Evolutionary conservation across 2,888 invertebrate species (phyloP), one percentile per base, ranked within the genome.

Genomic region (Pelosia muscerda): DNA sequence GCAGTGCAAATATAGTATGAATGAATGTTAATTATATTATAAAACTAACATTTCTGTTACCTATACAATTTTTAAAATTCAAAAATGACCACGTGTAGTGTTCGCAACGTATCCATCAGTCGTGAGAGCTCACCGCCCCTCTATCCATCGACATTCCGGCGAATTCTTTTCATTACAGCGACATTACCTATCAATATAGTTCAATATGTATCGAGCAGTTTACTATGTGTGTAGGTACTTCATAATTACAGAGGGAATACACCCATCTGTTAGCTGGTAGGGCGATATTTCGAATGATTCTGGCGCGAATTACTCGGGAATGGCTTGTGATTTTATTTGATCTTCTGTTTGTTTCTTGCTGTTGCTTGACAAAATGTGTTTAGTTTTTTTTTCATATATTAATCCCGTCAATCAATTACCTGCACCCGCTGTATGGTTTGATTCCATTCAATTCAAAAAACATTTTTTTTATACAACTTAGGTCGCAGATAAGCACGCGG

Each of bases 41-140:
- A n/a, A n/a, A n/a, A n/a, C n/a, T n/a, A n/a, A n/a, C n/a, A n/a
- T n/a, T n/a, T n/a, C n/a, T n/a, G n/a, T n/a, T n/a, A n/a, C n/a
- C n/a, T n/a, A n/a, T n/a, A n/a, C n/a, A n/a, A n/a, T 55, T 22
- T 49, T 3, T 54, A 5, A n/a, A 22, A 25, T 59, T 19, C 62
- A 71, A 72, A 76, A 83, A 83, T 82, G 78, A 69, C 71, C 69
- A 74, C 77, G 66, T 83, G 83, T 81, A 69, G 31, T 60, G 13
- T 65, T 26, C n/a, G n/a, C 56, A 66, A 72, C 74, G 72, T 71
- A 71, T 65, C 73, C 77, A 73, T 79, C 81, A 80, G 67, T 81
- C 79, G 81, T 83, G 84, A 81, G 81, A 79, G 80, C 76, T 73
- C 71, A 71, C 76, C 68, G 49, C 42, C 69, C 77, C 77, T 26